Evolutionary conservation across 2,113 vertebrate species (phyloP).

Genomic region (Monopterus albus): DNA sequence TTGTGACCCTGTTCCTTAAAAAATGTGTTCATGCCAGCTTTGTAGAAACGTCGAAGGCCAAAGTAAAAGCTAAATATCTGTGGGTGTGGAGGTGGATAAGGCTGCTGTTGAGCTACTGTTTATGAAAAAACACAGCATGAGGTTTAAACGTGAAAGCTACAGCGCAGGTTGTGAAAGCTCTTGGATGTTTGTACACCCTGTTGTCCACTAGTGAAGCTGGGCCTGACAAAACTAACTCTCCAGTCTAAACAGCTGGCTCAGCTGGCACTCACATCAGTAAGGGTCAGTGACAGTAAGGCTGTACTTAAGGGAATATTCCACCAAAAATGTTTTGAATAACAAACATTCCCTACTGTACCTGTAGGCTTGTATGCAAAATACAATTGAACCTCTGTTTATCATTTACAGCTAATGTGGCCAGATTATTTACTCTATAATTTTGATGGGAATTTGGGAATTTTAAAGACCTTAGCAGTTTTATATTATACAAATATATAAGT

Average conservation of each 20-base stretch:
- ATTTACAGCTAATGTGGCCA: no score
- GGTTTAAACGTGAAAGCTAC: slow-evolving; percentile 57
- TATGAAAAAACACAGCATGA: slow-evolving; percentile 13
- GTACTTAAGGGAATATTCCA: slow-evolving; percentile 15
- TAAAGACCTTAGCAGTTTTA: no score
- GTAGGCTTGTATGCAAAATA: not conserved
- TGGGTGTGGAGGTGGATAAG: slow-evolving; percentile 29
- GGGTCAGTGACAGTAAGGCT: slow-evolving; percentile 37
- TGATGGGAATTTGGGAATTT: no score
- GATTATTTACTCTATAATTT: no score
- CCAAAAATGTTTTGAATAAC: not conserved
- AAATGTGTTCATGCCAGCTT: slow-evolving; percentile 14
- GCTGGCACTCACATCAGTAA: slow-evolving; percentile 43
- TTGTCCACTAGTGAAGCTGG: not conserved
- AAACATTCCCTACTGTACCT: slow-evolving; percentile 9
- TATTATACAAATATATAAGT: no score
- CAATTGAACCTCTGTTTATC: not conserved
- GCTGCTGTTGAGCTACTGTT: slow-evolving; percentile 48
- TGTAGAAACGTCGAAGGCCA: not conserved
- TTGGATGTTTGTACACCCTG: slow-evolving; percentile 4
- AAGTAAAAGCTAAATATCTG: not conserved
- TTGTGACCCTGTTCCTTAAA: not conserved
- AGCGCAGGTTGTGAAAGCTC: slow-evolving; percentile 17
- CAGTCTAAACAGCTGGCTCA: slow-evolving; percentile 26
- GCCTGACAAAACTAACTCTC: slow-evolving; percentile 22